A percentile compares a stretch with the other conserved stretches of the same genome.
phyloP scores from a whole-genome alignment of 2,113 vertebrate genomes.

The Petromus typicus region DNA sequence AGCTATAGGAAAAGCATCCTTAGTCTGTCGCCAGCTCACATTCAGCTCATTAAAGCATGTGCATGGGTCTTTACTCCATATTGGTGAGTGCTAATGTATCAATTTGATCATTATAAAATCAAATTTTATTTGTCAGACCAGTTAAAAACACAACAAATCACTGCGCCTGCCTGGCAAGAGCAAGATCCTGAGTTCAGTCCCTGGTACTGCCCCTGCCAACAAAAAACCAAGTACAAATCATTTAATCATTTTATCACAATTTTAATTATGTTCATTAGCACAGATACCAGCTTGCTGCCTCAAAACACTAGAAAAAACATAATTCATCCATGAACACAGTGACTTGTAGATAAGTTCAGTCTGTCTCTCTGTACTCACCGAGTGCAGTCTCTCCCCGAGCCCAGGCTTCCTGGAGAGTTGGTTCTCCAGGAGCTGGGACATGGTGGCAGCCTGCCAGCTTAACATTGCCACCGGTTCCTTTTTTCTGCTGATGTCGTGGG shows the following conservation, averaged over 20 bases:
- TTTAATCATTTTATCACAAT: background rate
- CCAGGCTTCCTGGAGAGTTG: background rate
- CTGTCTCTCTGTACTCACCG: fast-evolving
- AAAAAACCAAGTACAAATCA: no score
- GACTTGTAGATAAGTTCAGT: fast-evolving
- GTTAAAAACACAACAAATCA: background rate
- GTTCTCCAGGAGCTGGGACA: background rate
- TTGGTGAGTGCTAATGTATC: background rate
- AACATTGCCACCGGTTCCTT: background rate
- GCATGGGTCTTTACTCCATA: background rate
- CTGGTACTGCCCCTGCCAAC: no score
- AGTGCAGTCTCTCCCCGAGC: background rate
- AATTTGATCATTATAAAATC: background rate
- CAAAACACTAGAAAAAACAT: background rate
- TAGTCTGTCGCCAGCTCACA: background rate
- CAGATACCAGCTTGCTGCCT: background rate
- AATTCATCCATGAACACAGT: background rate
- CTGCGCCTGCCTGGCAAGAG: no score
- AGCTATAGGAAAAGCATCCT: background rate
- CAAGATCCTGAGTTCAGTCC: no score
- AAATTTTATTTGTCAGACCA: background rate
- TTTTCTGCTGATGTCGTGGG: background rate
- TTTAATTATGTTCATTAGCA: background rate
- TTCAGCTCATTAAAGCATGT: background rate
- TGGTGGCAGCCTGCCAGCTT: background rate